These are phyloP conservation scores for Clarias batrachus DNA, from an alignment of 2,113 vertebrate species.

Conservation along the genomic window DNA sequence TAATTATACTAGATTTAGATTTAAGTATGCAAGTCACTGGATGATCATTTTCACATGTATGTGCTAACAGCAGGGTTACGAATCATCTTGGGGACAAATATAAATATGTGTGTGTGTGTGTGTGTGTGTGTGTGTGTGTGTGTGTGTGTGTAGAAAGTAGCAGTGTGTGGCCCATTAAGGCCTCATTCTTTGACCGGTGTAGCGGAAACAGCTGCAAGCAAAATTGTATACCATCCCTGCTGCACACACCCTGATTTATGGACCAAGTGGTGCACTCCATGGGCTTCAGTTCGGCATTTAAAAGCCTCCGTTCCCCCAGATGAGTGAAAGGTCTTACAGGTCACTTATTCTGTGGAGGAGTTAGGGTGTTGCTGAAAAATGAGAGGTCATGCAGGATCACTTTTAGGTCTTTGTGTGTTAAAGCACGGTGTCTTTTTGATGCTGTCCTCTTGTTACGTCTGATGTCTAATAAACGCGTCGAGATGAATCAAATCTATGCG, in stretches of 20 bases:
- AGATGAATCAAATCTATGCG: not conserved
- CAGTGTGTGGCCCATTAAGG: conserved; percentile 26
- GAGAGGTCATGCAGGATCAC: not conserved
- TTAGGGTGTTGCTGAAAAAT: not conserved
- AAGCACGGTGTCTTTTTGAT: not conserved
- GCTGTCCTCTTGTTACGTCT: not conserved
- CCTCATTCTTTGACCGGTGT: not conserved
- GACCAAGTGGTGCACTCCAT: conserved; percentile 8
- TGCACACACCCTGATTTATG: conserved; percentile 36
- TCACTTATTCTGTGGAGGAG: conserved; percentile 29
- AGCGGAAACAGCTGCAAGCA: conserved; percentile 37
- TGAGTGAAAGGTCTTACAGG: conserved; percentile 17
- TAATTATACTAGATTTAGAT: not conserved
- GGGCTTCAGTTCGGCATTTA: conserved; percentile 3
- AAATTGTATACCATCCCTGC: conserved; percentile 13
- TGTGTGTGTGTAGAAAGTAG: not conserved
- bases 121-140: conserved; percentile 20
- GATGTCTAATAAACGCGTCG: not conserved
- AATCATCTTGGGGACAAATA: not conserved
- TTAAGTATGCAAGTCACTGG: not conserved
- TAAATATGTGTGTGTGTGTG: not conserved
- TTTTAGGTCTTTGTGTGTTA: not conserved
- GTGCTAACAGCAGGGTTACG: conserved; percentile 12
- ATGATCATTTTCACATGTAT: not conserved
- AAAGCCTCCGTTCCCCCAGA: not conserved